phyloP scores from a whole-genome alignment of 2,113 vertebrate genomes.

The Artemisiospiza belli region DNA sequence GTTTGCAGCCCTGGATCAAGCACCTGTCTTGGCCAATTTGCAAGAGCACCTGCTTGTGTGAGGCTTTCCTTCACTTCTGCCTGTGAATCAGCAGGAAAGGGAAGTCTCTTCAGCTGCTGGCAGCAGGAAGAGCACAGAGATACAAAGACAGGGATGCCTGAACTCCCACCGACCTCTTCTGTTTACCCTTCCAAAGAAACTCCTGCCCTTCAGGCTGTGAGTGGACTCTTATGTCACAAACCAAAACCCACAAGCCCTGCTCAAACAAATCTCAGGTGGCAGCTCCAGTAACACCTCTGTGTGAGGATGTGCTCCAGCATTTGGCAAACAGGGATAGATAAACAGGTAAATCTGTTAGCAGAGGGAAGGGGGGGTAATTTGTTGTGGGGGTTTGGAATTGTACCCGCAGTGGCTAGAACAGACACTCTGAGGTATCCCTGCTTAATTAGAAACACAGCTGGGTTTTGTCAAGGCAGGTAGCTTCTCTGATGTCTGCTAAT shows the following conservation, averaged over 20 bases:
- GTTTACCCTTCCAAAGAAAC: not conserved
- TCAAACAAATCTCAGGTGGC: not conserved
- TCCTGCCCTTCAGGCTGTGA: conserved; percentile 7
- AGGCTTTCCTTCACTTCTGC: not conserved
- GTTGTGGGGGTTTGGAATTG: conserved; percentile 44
- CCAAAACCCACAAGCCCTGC: not conserved
- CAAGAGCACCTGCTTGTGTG: not conserved
- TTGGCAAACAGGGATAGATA: not conserved
- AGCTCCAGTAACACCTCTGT: not conserved
- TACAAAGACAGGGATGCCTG: not conserved
- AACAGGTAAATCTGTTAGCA: conserved; percentile 13
- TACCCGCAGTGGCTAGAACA: not conserved
- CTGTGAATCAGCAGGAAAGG: not conserved
- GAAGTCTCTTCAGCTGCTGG: not conserved
- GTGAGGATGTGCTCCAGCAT: not conserved
- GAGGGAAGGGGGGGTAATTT: conserved; percentile 24
- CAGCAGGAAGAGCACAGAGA: not conserved
- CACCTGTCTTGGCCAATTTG: not conserved
- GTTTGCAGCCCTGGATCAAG: not conserved
- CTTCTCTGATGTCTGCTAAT: conserved; percentile 28
- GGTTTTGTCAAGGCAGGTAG: conserved; percentile 47
- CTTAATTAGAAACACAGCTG: conserved; percentile 7
- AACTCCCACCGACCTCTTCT: not conserved
- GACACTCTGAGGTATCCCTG: not conserved
- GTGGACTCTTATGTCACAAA: not conserved